Conservation (phyloP, 2,113 vertebrate genomes). For the Pluvianellus socialis region DNA sequence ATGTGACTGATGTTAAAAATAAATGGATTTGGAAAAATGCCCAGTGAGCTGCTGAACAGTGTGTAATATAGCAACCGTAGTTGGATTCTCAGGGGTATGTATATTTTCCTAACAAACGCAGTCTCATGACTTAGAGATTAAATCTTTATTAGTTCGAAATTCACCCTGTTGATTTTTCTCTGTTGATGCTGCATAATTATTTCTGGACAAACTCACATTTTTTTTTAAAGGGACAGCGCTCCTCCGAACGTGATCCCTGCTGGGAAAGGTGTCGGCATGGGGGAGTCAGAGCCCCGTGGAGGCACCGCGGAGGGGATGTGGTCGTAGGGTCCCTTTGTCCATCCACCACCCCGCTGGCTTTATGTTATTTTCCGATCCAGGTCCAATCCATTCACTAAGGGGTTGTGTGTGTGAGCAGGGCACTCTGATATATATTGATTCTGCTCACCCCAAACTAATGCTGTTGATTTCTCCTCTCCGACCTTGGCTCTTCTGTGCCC, state of each 20-base stretch:
- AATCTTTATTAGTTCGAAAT: constrained; percentile 21
- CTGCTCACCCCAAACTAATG: not conserved
- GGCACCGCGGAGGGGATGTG: not conserved
- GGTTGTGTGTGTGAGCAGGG: not conserved
- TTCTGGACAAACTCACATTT: not conserved
- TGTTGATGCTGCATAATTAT: constrained; percentile 1
- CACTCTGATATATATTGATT: not conserved
- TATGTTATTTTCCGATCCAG: accelerated
- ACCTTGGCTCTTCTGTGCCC: accelerated
- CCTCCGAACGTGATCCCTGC: accelerated
- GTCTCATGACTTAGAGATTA: constrained; percentile 51
- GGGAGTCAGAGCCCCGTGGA: not conserved
- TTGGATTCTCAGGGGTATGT: constrained; percentile 12
- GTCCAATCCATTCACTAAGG: not conserved
- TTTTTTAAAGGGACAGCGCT: not conserved
- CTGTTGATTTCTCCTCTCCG: not conserved
- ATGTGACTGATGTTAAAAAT: constrained; percentile 55
- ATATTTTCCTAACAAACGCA: constrained; percentile 30
- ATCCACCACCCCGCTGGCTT: not conserved
- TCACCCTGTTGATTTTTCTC: constrained; percentile 32
- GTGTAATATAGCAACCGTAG: not conserved
- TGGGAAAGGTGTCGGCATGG: not conserved
- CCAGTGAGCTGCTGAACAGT: not conserved
- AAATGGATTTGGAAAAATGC: constrained; percentile 41
- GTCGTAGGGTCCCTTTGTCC: not conserved